Base-by-base conservation (phyloP, 2,888 invertebrate genomes). In the Ornithoptera priamus region DNA sequence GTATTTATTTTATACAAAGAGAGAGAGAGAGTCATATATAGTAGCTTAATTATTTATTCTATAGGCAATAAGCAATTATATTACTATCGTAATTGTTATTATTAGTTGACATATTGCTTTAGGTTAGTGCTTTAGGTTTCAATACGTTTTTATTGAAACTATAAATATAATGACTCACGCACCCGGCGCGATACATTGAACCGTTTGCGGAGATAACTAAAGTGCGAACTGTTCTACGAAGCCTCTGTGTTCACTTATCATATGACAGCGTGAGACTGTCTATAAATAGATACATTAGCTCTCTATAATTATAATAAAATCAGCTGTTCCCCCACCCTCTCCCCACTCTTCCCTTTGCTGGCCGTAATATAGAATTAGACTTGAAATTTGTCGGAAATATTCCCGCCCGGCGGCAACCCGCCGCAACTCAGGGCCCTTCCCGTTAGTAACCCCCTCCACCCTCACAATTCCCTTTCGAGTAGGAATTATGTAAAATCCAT, bases 201-300 rank as follows among this genome's bases (percentile, higher is more conserved):
- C 65, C 61, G 59, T 20, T 61, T 15, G 56, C n/a, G 30, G 57
- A 42, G 56, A 69, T 39, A 69, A 22, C 46, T 59, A 50, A 64
- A 20, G 56, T 61, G 36, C 53, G 22, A 57, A 62, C 58, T 39
- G 53, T 65, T 65, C 57, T 18, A 65, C 61, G 61, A 57, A 60
- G 39, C 5, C 61, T 60, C 39, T 18, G 7, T 63, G 20, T 69
- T 62, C 30, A 17, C 65, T 65, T 65, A 65, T 65, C 65, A 30
- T 69, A 65, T 56, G 59, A 4, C 50, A 42, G 24, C 61, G 65
- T 65, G 69, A 56, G 62, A 62, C 42, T 42, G 39, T 65, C 24
- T 60, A 6, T 59, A 24, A 20, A 18, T 68, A 36, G 8, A 53
- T 20, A 56, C 18, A 18, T 24, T 39, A 64, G 30, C 12, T 18